These are phyloP conservation scores for Bombus polaris DNA, from an alignment of 1,140 invertebrate species.

Conservation along the genomic window DNA sequence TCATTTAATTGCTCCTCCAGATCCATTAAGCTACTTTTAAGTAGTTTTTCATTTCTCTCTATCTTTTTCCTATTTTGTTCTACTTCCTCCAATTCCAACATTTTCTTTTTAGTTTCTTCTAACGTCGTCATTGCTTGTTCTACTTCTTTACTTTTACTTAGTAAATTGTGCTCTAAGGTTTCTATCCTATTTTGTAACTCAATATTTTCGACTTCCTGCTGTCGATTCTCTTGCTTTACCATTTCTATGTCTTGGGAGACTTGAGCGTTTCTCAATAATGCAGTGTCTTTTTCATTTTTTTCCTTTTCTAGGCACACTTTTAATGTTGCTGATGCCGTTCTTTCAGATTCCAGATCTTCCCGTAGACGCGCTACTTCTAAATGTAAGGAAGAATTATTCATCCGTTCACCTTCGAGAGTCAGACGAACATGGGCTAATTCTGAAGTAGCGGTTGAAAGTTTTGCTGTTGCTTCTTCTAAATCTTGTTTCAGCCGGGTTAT, in stretches of 20 bases:
- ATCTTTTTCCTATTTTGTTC: constrained; percentile 78
- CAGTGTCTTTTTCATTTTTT: constrained; percentile 89
- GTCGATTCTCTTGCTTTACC: constrained; percentile 87
- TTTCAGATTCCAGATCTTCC: constrained; percentile 74
- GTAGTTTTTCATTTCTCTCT: constrained; percentile 83
- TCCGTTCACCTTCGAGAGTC: constrained; percentile 73
- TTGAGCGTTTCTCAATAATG: constrained; percentile 90
- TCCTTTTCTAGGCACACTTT: constrained; percentile 81
- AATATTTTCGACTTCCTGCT: constrained; percentile 84
- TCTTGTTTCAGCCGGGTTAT: constrained; percentile 78
- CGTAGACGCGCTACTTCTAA: constrained; percentile 72
- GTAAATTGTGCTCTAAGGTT: constrained; percentile 71
- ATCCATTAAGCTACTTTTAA: constrained; percentile 85
- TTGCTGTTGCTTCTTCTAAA: constrained; percentile 75
- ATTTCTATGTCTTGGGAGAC: constrained; percentile 92
- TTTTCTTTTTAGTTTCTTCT: constrained; percentile 80
- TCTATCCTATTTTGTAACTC: constrained; percentile 78
- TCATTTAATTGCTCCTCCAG: constrained; percentile 90
- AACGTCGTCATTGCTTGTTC: constrained; percentile 81
- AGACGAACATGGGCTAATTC: constrained; percentile 74
- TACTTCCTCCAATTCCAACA: constrained; percentile 81
- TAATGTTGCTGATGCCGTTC: constrained; percentile 68
- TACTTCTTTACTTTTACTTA: constrained; percentile 81
- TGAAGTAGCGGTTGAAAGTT: constrained; percentile 61
- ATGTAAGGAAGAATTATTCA: constrained; percentile 74